Evolutionary conservation across 37 sponge, comb jelly and placozoan species (phyloP).

Genomic region (Chondrosia reniformis): DNA sequence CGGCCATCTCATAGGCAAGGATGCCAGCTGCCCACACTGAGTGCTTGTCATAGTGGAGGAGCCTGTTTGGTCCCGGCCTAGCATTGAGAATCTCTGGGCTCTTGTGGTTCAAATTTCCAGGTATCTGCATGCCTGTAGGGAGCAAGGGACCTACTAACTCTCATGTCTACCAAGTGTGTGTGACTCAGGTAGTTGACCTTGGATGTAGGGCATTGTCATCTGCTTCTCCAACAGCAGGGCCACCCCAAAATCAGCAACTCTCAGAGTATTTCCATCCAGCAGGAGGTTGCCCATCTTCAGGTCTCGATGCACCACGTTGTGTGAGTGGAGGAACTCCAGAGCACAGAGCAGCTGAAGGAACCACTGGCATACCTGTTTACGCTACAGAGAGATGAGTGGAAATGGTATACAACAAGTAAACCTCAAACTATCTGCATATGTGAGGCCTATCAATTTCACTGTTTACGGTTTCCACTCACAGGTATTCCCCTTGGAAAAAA

Average conservation of each 20-base stretch:
- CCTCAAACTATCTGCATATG: too few relatives aligned
- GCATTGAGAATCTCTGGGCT: constrained; percentile 72
- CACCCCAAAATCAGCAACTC: constrained; percentile 73
- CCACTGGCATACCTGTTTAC: constrained; percentile 51
- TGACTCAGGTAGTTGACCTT: constrained; percentile 12
- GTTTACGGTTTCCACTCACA: too few relatives aligned
- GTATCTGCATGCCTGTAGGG: constrained; percentile 34
- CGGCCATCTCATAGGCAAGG: constrained; percentile 71
- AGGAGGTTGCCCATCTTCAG: constrained; percentile 80
- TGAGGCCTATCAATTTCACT: too few relatives aligned
- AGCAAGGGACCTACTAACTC: too few relatives aligned
- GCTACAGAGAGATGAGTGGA: constrained; percentile 5
- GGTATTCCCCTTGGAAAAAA: too few relatives aligned
- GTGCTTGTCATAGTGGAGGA: constrained; percentile 52
- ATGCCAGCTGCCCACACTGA: constrained; percentile 86
- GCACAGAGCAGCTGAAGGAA: constrained; percentile 50
- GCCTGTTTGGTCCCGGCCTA: constrained; percentile 46
- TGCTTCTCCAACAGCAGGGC: constrained; percentile 39
- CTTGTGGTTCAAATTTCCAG: constrained; percentile 66
- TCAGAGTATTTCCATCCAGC: constrained; percentile 25
- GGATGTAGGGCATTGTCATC: constrained; percentile 39
- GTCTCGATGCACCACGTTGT: constrained; percentile 66
- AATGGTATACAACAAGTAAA: background rate
- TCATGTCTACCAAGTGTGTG: background rate
- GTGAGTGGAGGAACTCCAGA: constrained; percentile 53